Evolutionary conservation across 2,113 vertebrate genomes (phyloP).

Genomic region (Tricholaema leucomelas): DNA sequence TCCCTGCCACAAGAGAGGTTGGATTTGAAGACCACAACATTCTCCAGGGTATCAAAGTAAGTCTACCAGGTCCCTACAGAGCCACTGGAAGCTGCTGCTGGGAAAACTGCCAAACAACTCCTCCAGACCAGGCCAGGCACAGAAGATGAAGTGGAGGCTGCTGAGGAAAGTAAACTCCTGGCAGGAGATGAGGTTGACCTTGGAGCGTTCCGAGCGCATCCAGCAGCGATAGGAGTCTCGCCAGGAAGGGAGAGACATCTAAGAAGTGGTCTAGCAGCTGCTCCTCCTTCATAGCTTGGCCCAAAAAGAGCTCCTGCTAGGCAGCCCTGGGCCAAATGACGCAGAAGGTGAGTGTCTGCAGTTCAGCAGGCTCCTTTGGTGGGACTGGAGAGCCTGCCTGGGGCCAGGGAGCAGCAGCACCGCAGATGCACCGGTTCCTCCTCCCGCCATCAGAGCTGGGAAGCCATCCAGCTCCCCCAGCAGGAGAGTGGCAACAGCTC

Average conservation of each 20-base stretch:
- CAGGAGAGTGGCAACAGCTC: background rate
- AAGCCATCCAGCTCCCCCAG: background rate
- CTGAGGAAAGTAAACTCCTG: background rate
- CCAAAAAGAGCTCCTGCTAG: background rate
- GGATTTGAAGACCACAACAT: background rate
- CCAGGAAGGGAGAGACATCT: background rate
- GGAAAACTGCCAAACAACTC: background rate
- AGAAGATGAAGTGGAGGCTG: background rate
- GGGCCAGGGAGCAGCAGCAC: background rate
- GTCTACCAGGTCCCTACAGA: background rate
- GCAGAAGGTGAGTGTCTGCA: background rate
- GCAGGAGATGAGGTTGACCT: background rate
- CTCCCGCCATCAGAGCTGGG: rapidly evolving
- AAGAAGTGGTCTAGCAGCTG: background rate
- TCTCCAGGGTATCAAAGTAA: background rate
- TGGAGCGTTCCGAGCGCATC: rapidly evolving
- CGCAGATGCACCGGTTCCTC: background rate
- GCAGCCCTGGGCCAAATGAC: background rate
- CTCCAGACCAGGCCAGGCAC: background rate
- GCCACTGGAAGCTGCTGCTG: background rate
- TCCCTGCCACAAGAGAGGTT: rapidly evolving
- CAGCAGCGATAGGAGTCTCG: background rate
- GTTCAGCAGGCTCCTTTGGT: background rate
- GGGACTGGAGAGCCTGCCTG: background rate
- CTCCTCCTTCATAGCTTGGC: background rate